Evolutionary conservation across 1,140 invertebrate species (phyloP).

Genomic region (Bombus cullumanus): DNA sequence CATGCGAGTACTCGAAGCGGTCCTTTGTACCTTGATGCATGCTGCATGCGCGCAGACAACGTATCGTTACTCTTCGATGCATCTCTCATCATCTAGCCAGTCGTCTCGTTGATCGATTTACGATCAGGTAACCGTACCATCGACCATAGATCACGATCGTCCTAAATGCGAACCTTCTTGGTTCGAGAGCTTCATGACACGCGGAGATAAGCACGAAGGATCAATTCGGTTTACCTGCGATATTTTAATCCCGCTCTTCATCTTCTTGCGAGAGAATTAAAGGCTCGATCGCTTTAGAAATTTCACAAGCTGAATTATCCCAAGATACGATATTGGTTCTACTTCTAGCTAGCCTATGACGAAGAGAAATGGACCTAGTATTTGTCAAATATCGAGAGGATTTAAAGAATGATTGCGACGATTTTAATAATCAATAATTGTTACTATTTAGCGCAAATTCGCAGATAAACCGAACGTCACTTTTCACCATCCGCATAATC

Average conservation of each 20-base stretch:
- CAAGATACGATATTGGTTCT: not conserved
- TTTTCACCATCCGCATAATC: slow-evolving; percentile 44
- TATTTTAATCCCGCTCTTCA: not conserved
- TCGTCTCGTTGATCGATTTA: slow-evolving; percentile 37
- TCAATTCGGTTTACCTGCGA: slow-evolving; percentile 24
- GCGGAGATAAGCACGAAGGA: not conserved
- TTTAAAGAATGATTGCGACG: too few relatives aligned
- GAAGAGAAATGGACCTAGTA: not conserved
- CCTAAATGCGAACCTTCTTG: slow-evolving; percentile 4
- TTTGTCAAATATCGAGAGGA: not conserved
- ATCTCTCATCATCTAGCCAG: slow-evolving; percentile 49
- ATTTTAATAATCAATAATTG: not conserved
- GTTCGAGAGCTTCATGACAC: not conserved
- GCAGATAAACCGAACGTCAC: slow-evolving; percentile 29
- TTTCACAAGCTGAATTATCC: not conserved
- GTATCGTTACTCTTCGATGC: slow-evolving; percentile 53
- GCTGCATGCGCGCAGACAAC: slow-evolving; percentile 64
- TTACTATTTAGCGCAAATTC: not conserved
- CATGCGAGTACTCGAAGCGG: slow-evolving; percentile 56
- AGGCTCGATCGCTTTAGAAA: not conserved
- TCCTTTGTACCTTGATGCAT: slow-evolving; percentile 57
- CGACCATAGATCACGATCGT: slow-evolving; percentile 34
- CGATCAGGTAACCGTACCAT: slow-evolving; percentile 49
- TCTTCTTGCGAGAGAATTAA: not conserved
- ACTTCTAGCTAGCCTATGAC: not conserved